Percentiles rank a stretch among this genome's conserved stretches.
These are phyloP conservation scores for Gopherus flavomarginatus DNA, from an alignment of 2,113 vertebrate species.

Conservation along the genomic window DNA sequence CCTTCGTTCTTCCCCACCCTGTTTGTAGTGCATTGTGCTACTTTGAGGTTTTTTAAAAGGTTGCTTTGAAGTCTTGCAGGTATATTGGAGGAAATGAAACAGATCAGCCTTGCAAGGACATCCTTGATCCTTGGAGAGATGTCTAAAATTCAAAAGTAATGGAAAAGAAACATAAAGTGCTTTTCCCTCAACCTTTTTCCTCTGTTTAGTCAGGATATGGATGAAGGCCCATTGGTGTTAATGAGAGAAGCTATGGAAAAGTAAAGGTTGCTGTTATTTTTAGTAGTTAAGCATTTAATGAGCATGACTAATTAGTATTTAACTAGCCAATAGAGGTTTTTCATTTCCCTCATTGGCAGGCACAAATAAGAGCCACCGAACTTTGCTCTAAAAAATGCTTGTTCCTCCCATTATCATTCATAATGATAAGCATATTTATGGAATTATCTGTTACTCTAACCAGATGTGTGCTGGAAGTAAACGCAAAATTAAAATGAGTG, in stretches of 20 bases:
- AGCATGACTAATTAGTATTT: background rate
- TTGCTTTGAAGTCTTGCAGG: background rate
- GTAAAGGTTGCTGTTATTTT: background rate
- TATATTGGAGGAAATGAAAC: background rate
- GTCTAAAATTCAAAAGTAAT: background rate
- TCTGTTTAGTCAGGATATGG: background rate
- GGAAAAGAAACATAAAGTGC: background rate
- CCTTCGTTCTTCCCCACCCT: background rate
- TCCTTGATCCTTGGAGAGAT: background rate
- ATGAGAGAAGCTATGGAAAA: background rate
- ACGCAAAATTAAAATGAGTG: background rate
- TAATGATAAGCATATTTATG: background rate
- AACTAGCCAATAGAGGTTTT: background rate
- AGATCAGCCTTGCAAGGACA: fast-evolving
- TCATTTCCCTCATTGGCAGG: background rate
- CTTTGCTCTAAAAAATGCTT: background rate
- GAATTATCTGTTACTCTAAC: background rate
- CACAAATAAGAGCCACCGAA: background rate
- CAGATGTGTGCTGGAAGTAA: background rate
- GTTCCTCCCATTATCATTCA: background rate
- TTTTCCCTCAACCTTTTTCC: background rate
- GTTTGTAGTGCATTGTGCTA: background rate
- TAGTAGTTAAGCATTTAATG: background rate
- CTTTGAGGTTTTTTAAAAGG: background rate
- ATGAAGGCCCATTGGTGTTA: background rate